These are phyloP conservation scores for Choloepus hoffmanni DNA, from an alignment of 2,113 vertebrate species.

Conservation along the genomic window DNA sequence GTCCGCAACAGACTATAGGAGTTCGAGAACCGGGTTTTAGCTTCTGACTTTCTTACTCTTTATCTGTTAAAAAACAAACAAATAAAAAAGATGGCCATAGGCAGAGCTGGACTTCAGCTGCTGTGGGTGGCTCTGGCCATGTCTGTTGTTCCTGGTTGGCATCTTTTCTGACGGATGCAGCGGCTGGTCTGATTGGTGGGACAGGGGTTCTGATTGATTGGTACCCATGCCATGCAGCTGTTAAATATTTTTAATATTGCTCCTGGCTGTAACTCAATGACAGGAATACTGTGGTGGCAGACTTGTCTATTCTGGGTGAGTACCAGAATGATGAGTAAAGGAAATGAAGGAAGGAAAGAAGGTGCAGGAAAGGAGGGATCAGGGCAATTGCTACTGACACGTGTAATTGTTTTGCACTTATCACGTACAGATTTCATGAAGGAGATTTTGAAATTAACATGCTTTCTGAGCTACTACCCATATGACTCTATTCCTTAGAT, in stretches of 20 bases:
- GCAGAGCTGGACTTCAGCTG: not conserved
- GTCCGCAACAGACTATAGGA: not conserved
- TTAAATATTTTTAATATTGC: not conserved
- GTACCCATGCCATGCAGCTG: not conserved
- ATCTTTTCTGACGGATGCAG: not conserved
- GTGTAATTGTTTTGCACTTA: not conserved
- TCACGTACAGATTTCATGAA: not conserved
- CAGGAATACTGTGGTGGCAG: not conserved
- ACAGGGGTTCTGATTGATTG: not conserved
- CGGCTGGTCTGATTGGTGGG: not conserved
- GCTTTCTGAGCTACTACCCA: not conserved
- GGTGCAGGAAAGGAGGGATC: not conserved
- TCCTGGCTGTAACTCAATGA: not conserved
- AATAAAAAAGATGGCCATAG: not conserved
- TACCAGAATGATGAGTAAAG: not conserved
- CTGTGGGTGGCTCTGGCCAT: not conserved
- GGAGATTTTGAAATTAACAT: constrained; percentile 31
- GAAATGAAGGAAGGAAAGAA: not conserved
- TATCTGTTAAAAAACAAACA: not conserved
- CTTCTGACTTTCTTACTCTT: constrained; percentile 15
- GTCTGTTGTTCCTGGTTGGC: not conserved
- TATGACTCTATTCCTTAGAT: constrained; percentile 1
- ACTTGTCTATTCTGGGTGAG: not conserved
- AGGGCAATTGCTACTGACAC: not conserved
- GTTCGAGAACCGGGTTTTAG: not conserved